Conservation (phyloP, 2,113 vertebrate species). For the Myanophis thanlyinensis region DNA sequence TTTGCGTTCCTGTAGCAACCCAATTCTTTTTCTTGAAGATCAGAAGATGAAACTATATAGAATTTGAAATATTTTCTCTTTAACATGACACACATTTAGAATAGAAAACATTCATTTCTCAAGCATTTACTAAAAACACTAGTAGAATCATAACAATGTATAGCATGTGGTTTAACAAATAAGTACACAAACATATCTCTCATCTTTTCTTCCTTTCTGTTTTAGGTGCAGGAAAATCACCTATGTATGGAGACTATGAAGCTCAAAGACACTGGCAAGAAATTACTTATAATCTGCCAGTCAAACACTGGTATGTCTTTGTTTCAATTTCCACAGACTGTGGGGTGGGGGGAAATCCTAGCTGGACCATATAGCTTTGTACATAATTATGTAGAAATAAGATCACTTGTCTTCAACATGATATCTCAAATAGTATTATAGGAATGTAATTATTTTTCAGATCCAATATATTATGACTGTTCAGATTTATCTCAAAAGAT, state of each 20-base stretch:
- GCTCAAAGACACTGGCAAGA: slow-evolving; percentile 99
- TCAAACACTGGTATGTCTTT: slow-evolving; percentile 83
- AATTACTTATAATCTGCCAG: slow-evolving; percentile 89
- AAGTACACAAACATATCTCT: neutral
- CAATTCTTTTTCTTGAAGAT: neutral
- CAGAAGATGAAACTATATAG: neutral
- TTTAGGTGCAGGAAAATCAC: slow-evolving; percentile 87
- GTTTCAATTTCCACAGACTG: neutral
- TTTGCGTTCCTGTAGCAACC: too few species aligned
- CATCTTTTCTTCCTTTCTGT: slow-evolving; percentile 24
- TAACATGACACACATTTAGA: neutral
- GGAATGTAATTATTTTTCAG: neutral
- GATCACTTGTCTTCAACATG: neutral
- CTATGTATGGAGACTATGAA: slow-evolving; percentile 97
- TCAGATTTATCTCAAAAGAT: neutral
- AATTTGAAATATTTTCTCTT: neutral
- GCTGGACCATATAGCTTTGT: neutral
- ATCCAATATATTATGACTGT: neutral
- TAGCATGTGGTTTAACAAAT: neutral
- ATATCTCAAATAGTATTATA: neutral
- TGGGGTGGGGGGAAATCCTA: neutral
- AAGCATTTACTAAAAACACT: neutral
- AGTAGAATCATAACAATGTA: neutral
- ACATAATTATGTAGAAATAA: neutral
- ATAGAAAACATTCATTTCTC: neutral